Conservation (phyloP, 2,797 vertebrate genomes). For the Amazona ochrocephala region DNA sequence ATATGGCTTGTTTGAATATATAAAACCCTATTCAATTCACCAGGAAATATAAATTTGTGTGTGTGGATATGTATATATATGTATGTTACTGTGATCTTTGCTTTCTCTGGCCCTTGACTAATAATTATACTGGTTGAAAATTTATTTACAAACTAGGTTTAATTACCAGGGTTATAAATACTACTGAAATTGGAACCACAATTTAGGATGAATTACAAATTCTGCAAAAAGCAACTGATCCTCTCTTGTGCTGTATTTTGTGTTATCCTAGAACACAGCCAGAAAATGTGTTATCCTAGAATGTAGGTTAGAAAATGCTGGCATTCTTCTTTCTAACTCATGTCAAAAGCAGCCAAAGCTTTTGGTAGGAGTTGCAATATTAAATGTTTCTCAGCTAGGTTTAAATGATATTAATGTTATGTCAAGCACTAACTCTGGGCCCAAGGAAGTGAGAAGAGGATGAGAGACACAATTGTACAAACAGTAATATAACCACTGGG, state of each 20-base stretch:
- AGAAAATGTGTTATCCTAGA: background rate
- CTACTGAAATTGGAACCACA: background rate
- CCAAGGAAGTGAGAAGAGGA: background rate
- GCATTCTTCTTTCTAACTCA: background rate
- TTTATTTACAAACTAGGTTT: background rate
- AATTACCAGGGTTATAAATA: background rate
- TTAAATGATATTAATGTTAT: background rate
- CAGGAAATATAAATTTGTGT: background rate
- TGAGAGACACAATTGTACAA: background rate
- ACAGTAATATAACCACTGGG: background rate
- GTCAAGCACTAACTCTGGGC: background rate
- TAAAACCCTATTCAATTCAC: background rate
- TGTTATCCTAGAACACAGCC: background rate
- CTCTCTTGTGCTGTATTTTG: background rate
- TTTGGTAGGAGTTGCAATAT: background rate
- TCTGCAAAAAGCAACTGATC: background rate
- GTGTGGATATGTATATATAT: accelerated
- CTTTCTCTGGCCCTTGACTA: background rate
- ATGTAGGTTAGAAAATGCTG: background rate
- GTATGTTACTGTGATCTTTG: background rate
- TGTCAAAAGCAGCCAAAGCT: background rate
- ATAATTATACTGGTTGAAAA: background rate
- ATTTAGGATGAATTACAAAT: background rate
- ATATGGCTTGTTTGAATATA: background rate
- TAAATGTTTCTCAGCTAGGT: background rate